Conservation (phyloP, 2,113 vertebrate genomes). For the Tamias sibiricus region DNA sequence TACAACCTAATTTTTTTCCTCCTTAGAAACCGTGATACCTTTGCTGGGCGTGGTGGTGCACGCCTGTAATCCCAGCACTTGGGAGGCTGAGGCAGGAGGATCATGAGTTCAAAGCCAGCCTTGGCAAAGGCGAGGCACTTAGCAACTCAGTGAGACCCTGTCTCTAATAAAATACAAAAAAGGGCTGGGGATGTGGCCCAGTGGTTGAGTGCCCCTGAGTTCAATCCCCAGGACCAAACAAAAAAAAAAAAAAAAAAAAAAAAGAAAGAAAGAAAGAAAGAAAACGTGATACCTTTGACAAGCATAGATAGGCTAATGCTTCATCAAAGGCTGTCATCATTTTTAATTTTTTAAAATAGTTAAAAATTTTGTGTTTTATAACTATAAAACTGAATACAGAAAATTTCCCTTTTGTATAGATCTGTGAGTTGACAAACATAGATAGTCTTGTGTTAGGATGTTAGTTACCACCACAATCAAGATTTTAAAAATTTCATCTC, state of each 20-base stretch:
- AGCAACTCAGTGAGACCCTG: no score
- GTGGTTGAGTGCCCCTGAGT: no score
- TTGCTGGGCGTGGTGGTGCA: no score
- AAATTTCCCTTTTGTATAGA: background rate
- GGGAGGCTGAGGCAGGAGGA: no score
- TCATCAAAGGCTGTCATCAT: background rate
- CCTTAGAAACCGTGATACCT: background rate
- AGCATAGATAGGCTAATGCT: background rate
- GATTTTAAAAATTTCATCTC: background rate
- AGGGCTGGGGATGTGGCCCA: no score
- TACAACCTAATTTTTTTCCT: background rate
- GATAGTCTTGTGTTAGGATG: background rate
- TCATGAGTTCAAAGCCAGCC: no score
- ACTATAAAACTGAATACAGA: background rate
- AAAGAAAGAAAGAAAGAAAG: no score
- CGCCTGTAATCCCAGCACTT: no score
- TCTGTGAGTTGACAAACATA: background rate
- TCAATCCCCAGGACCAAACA: no score
- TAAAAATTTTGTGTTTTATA: background rate
- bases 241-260: no score
- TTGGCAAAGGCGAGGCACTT: no score
- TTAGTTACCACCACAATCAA: background rate
- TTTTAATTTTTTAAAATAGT: conserved; percentile 17
- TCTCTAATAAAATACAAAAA: no score
- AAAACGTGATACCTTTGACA: background rate